Conservation (phyloP, 1,140 invertebrate species). For the Psilanteris sp. region DNA sequence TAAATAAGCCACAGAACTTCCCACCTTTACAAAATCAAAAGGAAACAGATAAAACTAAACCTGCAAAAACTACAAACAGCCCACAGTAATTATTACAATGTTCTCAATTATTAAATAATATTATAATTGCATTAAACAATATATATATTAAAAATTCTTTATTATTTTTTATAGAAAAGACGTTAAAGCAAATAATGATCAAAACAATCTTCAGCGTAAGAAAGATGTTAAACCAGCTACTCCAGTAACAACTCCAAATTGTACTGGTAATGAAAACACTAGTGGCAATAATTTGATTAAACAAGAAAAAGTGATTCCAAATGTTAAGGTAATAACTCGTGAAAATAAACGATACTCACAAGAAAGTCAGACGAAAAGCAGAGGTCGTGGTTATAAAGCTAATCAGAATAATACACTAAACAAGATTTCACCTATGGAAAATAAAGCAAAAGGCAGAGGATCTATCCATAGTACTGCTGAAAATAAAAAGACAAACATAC, state of each 20-base stretch:
- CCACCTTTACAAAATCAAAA: conserved; percentile 72
- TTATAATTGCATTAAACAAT: no score
- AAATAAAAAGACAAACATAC: conserved; percentile 71
- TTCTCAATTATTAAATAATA: background rate
- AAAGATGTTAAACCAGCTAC: conserved; percentile 68
- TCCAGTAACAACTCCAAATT: conserved; percentile 69
- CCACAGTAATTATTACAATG: conserved; percentile 66
- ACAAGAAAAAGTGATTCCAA: conserved; percentile 65
- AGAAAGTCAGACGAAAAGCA: conserved; percentile 70
- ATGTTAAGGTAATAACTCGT: conserved; percentile 63
- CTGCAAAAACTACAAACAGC: conserved; percentile 56
- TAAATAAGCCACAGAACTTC: conserved; percentile 72
- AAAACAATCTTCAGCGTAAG: conserved; percentile 73
- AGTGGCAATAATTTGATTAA: conserved; percentile 58
- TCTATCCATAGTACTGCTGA: conserved; percentile 64
- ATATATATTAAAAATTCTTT: no score
- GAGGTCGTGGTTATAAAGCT: conserved; percentile 75
- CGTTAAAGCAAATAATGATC: conserved; percentile 72
- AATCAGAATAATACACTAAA: conserved; percentile 74
- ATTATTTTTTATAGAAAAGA: conserved; percentile 68
- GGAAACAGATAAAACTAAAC: conserved; percentile 66
- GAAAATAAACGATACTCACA: conserved; percentile 72
- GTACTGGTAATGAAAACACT: conserved; percentile 54
- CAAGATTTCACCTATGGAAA: conserved; percentile 69
- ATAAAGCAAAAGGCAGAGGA: conserved; percentile 76